Base-by-base conservation (phyloP, 2,797 vertebrate species). In the Oreortyx pictus region DNA sequence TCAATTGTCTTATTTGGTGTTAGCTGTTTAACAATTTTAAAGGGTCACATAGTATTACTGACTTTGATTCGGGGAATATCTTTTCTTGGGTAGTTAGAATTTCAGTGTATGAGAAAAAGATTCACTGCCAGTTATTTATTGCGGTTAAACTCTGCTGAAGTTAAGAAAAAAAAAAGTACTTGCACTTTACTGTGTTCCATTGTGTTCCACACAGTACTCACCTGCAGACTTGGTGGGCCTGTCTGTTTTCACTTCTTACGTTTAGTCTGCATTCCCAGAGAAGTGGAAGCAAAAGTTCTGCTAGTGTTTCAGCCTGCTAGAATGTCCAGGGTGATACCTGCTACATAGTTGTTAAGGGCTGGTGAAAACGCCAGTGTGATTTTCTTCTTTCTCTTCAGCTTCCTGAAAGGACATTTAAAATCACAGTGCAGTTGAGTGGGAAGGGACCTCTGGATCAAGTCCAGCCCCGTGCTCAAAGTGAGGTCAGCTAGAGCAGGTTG, bases 171-270 rank as follows among this genome's bases (percentile, higher is more conserved):
- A 9, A n/a, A n/a, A 81, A 88, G 27, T 66, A 41, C 41, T 90
- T 59, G 25, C 7, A 29, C 7, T 56, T 92, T 82, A 37, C 35
- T 9, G 37, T 90, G 95, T 54, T 89, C 18, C 12, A 15, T 75
- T 89, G 31, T 93, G 75, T 89, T 93, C 62, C 66, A 92, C 79
- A 56, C 75, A 89, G 73, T 80, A 87, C 46, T 87, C 17, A 70
- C 75, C 44, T 88, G 79, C 83, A 89, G 54, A 47, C 29, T 44
- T 78, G 59, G 84, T 68, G 39, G 35, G 20, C 24, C 23, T 41
- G 2, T 79, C 16, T 89, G 35, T 66, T 95, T 91, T 86, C 70
- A 66, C 7, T 92, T 39, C 27, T 78, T 90, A 60, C 22, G 9
- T 10, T 82, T 79, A 85, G 46, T 57, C 70, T 86, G 50, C 52